These are phyloP conservation scores for Zoanthus sansibaricus DNA, from an alignment of 92 coral and sea anemone species.

Conservation along the genomic window DNA sequence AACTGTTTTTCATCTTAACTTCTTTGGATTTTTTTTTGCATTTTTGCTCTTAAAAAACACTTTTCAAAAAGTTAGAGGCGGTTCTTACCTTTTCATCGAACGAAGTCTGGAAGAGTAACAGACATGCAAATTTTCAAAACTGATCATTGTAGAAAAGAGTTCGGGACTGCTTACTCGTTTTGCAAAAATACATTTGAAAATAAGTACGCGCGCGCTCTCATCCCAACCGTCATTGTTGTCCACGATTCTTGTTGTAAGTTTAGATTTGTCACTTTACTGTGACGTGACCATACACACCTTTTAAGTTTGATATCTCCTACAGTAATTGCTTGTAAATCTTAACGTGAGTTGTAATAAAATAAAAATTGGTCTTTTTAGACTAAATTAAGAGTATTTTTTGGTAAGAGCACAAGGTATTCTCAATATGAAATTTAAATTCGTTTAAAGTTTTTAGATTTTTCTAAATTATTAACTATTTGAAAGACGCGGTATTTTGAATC, in stretches of 20 bases:
- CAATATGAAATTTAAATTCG: no score
- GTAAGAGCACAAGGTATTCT: no score
- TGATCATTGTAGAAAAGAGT: background rate
- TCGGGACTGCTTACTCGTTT: background rate
- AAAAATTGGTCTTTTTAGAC: no score
- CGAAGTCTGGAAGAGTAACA: slow-evolving; percentile 9
- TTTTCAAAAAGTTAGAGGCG: background rate
- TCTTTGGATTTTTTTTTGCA: background rate
- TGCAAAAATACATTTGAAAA: background rate
- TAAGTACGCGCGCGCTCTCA: background rate
- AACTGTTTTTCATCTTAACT: background rate
- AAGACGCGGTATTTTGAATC: no score
- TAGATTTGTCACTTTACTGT: background rate
- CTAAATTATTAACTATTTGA: no score
- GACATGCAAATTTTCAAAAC: background rate
- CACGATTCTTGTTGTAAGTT: slow-evolving; percentile 1
- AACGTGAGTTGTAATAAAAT: no score
- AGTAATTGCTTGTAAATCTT: background rate
- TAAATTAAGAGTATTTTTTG: no score
- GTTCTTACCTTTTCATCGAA: slow-evolving; percentile 12
- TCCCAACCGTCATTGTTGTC: slow-evolving; percentile 12
- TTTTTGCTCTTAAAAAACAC: background rate
- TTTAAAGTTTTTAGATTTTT: no score
- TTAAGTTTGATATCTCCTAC: no score
- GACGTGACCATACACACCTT: background rate